Evolutionary conservation across 2,113 vertebrate genomes (phyloP).

Genomic region (Lanius collurio): DNA sequence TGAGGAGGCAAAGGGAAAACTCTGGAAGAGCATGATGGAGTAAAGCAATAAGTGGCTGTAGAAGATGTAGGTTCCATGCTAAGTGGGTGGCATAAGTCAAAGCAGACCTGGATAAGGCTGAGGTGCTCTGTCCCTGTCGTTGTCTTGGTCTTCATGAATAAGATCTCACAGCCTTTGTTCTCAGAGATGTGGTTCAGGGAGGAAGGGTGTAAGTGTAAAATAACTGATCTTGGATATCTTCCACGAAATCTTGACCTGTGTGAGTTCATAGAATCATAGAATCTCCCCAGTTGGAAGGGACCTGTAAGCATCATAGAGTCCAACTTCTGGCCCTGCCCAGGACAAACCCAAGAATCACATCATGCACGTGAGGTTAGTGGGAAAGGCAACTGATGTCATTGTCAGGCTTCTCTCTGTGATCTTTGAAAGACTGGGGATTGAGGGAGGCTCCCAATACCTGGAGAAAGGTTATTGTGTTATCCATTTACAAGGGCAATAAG

Average conservation of each 20-base stretch:
- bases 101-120: not conserved
- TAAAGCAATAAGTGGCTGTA: not conserved
- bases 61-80: not conserved
- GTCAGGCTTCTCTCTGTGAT: not conserved
- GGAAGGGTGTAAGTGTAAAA: not conserved
- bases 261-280: not conserved
- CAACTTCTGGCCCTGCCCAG: not conserved
- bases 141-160: not conserved
- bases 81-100: not conserved
- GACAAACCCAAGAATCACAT: not conserved
- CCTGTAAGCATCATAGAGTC: not conserved
- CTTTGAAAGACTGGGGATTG: not conserved
- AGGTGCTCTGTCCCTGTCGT: not conserved
- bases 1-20: not conserved
- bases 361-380: not conserved
- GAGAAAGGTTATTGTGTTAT: not conserved
- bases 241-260: not conserved
- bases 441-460: not conserved
- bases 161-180: not conserved
- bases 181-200: not conserved
- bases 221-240: not conserved
- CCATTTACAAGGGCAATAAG: not conserved
- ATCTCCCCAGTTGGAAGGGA: not conserved
- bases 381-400: not conserved
- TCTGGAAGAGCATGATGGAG: not conserved